Base-by-base conservation (phyloP, 2,888 invertebrate species). In the Leptothorax acervorum region DNA sequence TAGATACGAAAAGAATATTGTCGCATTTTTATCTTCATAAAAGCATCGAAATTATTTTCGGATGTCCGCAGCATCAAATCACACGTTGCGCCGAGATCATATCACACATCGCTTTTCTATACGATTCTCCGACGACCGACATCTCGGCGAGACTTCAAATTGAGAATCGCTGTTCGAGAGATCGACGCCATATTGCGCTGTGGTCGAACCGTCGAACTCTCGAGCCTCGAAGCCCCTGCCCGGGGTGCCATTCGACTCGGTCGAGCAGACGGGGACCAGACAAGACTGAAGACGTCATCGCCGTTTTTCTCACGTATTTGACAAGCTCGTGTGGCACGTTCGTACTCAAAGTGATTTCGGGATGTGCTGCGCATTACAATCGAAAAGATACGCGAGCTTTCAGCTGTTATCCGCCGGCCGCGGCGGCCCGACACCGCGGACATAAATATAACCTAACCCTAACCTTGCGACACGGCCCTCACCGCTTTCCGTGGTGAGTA, bases 241-340 rank as follows among this genome's bases (percentile, higher is more conserved):
- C 35, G 35, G 35, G 35, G 35, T 4, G 35, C n/a, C 15, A 48
- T 35, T 75, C 48, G 75, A 35, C 15, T 23, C n/a, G 4, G 15
- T 4, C n/a, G 18, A 57, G 3, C 2, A 39, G 0, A 12, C 18
- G 45, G 35, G 6, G 35, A 4, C 3, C 0, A 4, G 35, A 6
- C 35, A 6, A 35, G 6, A 35, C 35, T 0, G 35, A 1, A 35
- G 6, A 35, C 0, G 6, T 35, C 35, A 5, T 6, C 35, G 15
- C 45, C 15, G 48, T 5, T 42, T 48, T 48, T 48, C 48, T 48
- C n/a, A 11, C 28, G 42, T 31, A 18, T 73, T 28, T 60, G 28
- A 31, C 35, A n/a, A 51, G 18, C 53, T 39, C 9, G 23, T 39
- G 86, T 84, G 90, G 82, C 87, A 94, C 93, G 94, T 93, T 94